phyloP scores from a whole-genome alignment of 2,797 vertebrate genomes.

The Spheniscus humboldti region DNA sequence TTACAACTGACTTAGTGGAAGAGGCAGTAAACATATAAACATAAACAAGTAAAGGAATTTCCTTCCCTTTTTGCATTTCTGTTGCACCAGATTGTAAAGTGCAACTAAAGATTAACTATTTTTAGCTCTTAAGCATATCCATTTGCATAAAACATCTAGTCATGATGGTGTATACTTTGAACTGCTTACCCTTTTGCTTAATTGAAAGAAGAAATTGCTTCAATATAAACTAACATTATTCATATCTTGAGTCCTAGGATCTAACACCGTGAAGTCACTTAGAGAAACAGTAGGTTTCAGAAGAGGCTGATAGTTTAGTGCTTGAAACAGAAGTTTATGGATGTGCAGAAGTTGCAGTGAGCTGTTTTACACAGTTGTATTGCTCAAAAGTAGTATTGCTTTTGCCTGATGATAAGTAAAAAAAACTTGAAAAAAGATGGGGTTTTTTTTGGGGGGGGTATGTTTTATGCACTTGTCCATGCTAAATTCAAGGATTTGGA shows the following conservation, averaged over 20 bases:
- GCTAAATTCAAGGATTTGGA: not conserved
- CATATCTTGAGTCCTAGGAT: not conserved
- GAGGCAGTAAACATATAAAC: not conserved
- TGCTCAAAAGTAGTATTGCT: not conserved
- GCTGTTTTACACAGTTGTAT: not conserved
- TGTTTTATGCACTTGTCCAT: not conserved
- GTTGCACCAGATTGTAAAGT: not conserved
- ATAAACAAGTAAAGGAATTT: not conserved
- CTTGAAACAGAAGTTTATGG: not conserved
- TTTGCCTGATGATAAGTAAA: not conserved
- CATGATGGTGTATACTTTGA: not conserved
- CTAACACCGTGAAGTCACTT: not conserved
- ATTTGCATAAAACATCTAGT: conserved; percentile 6
- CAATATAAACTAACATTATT: not conserved
- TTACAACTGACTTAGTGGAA: not conserved
- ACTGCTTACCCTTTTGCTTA: not conserved
- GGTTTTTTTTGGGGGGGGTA: fast-evolving
- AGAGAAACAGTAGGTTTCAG: not conserved
- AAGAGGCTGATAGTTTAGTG: not conserved
- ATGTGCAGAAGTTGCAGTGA: not conserved
- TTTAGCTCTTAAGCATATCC: not conserved
- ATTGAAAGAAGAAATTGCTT: conserved; percentile 28
- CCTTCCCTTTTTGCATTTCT: not conserved
- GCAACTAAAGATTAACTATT: not conserved
- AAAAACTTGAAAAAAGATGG: not conserved